Percentiles rank a stretch among this genome's conserved stretches.
These are phyloP conservation scores for Ptilorrhoa leucosticta DNA, from an alignment of 2,113 vertebrate species.

Conservation along the genomic window DNA sequence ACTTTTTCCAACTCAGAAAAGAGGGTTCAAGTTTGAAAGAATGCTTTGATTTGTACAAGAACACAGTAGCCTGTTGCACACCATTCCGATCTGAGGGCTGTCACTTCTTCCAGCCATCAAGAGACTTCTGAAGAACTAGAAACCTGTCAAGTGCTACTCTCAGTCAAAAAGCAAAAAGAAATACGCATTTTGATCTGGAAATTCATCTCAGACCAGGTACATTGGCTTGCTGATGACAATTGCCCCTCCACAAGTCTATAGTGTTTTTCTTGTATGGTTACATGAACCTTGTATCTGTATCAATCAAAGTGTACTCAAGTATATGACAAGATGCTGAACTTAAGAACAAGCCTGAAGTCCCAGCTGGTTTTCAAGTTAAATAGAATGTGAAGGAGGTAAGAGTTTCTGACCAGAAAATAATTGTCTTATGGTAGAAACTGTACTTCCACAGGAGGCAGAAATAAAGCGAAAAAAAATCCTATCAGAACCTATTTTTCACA, in stretches of 20 bases:
- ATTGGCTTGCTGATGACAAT: slow-evolving; percentile 47
- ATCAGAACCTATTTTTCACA: neutral
- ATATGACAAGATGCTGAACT: slow-evolving; percentile 32
- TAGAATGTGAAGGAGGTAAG: neutral
- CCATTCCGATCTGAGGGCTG: slow-evolving; percentile 47
- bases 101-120: slow-evolving; percentile 52
- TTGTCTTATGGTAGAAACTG: neutral
- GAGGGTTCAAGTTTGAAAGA: slow-evolving; percentile 16
- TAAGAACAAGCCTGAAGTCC: slow-evolving; percentile 22
- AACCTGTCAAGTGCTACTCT: slow-evolving; percentile 42
- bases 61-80: slow-evolving; percentile 18
- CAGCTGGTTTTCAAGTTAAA: slow-evolving; percentile 33
- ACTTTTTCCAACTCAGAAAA: neutral
- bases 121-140: slow-evolving; percentile 54
- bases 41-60: slow-evolving; percentile 57
- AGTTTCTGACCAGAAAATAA: slow-evolving; percentile 20
- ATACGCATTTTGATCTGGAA: slow-evolving; percentile 58
- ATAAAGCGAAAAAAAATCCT: neutral
- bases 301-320: slow-evolving; percentile 49
- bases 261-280: slow-evolving; percentile 35
- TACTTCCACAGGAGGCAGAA: neutral
- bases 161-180: slow-evolving; percentile 50
- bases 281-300: slow-evolving; percentile 33
- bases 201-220: slow-evolving; percentile 50
- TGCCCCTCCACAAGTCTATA: slow-evolving; percentile 3